Evolutionary conservation across 2,113 vertebrate species (phyloP), one percentile per base, ranked within the genome.

Genomic region (Zeus faber): DNA sequence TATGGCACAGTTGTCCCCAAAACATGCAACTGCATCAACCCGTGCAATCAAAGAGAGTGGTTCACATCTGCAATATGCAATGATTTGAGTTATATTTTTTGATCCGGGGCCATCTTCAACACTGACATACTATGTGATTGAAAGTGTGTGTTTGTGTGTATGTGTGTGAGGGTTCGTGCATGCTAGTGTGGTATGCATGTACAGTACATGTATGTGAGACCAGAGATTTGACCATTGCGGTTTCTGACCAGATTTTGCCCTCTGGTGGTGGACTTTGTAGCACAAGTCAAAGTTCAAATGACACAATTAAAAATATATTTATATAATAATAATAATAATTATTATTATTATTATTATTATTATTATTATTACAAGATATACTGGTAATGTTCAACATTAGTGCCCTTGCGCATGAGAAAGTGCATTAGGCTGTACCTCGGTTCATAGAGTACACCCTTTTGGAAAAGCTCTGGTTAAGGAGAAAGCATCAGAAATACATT

Each of bases 191-290:
- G n/a, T 43, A 17, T 26, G 23, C 18, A 26, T 6, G 17, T 31
- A 40, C 11, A 23, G 37, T 54, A 40, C 26, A 5, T 55, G 39
- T 9, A 18, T 26, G 11, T 26, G 39, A 67, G 51, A 39, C 23
- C 44, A 22, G 62, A 49, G 40, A 35, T 43, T 54, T 37, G 46
- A 50, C 31, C 16, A 54, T 54, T 70, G 44, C 51, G 70, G 78
- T 81, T 79, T 76, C 59, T 82, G 73, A 82, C 79, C 77, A 80
- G 45, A 86, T 85, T 87, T 87, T 87, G 87, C 89, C 89, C 88
- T 80, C 88, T 91, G 76, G 77, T 89, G 89, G 89, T 70, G 25
- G 26, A 65, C 20, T 35, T 39, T 52, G 65, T 51, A 58, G 49
- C 73, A 72, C 60, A 71, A n/a, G n/a, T n/a, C 63, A 65, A 35